Evolutionary conservation across 2,888 invertebrate genomes (phyloP), one percentile per base, ranked within the genome.

Genomic region (Phyto melanocephala): DNA sequence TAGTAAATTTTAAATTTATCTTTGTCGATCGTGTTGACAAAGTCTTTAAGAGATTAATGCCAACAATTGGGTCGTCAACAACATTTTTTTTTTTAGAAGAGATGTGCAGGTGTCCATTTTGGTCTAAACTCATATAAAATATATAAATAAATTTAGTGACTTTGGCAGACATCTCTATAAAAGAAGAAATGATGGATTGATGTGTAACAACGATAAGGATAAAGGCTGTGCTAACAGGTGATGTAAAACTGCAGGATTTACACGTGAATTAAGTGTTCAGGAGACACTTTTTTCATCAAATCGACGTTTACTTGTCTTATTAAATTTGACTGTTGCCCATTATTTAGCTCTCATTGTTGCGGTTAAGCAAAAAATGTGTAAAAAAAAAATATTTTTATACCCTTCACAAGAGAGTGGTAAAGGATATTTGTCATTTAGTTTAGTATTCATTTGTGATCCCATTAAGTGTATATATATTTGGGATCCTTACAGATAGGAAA

Each of bases 1-100:
- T 56, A 24, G 28, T 20, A 42, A 17, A 67, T 71, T 40, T 65
- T 54, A 22, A 50, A 72, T 45, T 81, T 82, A 79, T 82, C 82
- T 56, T 35, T 2, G 11, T 2, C 67, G 83, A 85, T 85, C 84
- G 83, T 81, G 84, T 84, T 85, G 85, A 84, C 84, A 84, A 84
- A 85, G 80, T 83, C 80, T 79, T 79, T 79, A 35, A 81, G n/a
- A 80, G 84, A 85, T 85, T 85, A 85, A 81, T 84, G 45, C 83
- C 47, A 67, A 63, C 74, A 74, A 81, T 63, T 74, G 65, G 72
- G 68, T 80, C 63, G 50, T 80, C 83, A 52, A 80, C 83, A 83
- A 74, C 70, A 58, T n/a, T n/a, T n/a, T n/a, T n/a, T n/a, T n/a
- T n/a, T n/a, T n/a, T 83, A 63, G 62, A 22, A 40, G 20, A 45